A percentile compares a stretch with the other conserved stretches of the same genome.
Evolutionary conservation across 2,797 vertebrate species (phyloP).

Genomic region (Cyclopterus lumpus): DNA sequence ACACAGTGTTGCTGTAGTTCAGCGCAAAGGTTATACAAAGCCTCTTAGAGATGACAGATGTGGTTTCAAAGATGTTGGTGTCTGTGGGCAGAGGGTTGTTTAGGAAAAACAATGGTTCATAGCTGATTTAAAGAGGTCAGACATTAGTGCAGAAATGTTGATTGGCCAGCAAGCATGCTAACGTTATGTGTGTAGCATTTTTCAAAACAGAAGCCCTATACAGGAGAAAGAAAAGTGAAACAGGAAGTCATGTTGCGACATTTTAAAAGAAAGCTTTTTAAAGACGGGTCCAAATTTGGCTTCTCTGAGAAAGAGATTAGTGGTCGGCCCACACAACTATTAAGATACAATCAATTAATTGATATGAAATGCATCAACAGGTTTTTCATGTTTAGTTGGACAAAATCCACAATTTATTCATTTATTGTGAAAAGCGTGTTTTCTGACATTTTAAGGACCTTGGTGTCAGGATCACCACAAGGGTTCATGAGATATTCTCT

Average conservation of each 20-base stretch:
- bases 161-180: neutral
- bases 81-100: slow-evolving; percentile 33
- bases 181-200: neutral
- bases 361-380: neutral
- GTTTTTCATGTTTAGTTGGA: slow-evolving; percentile 4
- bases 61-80: slow-evolving; percentile 48
- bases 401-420: neutral
- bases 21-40: slow-evolving; percentile 54
- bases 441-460: neutral
- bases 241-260: neutral
- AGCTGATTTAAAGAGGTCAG: slow-evolving; percentile 21
- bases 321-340: neutral
- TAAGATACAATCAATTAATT: neutral
- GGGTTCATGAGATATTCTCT: neutral
- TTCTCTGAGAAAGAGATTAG: neutral
- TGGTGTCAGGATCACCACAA: neutral
- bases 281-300: neutral
- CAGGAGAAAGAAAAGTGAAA: slow-evolving; percentile 7
- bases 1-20: slow-evolving; percentile 46
- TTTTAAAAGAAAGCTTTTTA: neutral
- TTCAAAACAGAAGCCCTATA: neutral
- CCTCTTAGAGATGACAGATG: slow-evolving; percentile 59
- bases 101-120: slow-evolving; percentile 8
- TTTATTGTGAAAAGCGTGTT: neutral
- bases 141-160: slow-evolving; percentile 4